Percentiles rank a stretch among this genome's conserved stretches.
phyloP scores from a whole-genome alignment of 2,113 vertebrate species.

The Strix aluco region DNA sequence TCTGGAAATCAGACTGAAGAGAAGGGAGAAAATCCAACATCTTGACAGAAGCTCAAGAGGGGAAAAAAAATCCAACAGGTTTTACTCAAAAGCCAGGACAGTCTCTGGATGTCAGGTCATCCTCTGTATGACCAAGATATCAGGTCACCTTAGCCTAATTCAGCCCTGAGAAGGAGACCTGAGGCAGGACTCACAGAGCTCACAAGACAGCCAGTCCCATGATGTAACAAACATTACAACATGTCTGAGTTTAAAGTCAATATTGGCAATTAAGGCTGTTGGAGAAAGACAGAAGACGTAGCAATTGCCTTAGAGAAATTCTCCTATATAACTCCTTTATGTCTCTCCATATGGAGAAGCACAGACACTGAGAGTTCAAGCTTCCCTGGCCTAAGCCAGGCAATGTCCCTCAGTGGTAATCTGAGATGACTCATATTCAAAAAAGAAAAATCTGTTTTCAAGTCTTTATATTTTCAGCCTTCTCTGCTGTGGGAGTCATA shows the following conservation, averaged over 20 bases:
- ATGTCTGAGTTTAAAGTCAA: neutral
- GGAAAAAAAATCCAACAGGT: neutral
- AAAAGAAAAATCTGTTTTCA: neutral
- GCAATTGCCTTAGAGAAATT: neutral
- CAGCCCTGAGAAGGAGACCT: neutral
- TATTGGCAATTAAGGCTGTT: neutral
- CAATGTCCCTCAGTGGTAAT: neutral
- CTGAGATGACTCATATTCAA: neutral
- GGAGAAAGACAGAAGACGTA: neutral
- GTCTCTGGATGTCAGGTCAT: neutral
- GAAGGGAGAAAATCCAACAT: neutral
- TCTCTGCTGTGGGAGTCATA: neutral
- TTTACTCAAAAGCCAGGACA: neutral
- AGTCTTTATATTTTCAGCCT: neutral
- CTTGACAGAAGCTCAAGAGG: neutral
- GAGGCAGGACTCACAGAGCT: neutral
- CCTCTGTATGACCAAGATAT: neutral
- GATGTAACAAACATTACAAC: neutral
- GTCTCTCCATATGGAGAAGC: neutral
- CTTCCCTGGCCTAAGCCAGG: neutral
- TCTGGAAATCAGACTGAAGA: neutral
- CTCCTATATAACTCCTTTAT: neutral
- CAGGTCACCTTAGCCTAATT: neutral
- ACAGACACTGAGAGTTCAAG: neutral
- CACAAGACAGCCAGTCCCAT: neutral